Percentiles rank a stretch among this genome's conserved stretches.
phyloP scores from a whole-genome alignment of 2,888 invertebrate genomes.

The Drosophila barbarae region DNA sequence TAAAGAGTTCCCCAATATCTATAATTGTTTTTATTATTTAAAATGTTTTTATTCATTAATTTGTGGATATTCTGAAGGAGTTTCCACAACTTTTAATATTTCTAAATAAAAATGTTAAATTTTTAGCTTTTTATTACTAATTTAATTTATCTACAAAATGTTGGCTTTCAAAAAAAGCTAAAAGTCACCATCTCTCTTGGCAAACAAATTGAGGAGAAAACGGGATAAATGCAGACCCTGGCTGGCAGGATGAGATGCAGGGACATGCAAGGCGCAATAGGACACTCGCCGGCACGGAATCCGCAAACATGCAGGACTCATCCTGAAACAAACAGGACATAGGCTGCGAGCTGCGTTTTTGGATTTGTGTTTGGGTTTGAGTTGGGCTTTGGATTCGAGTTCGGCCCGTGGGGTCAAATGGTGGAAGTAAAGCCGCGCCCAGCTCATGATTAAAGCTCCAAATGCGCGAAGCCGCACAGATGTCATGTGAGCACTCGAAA shows the following conservation, averaged over 20 bases:
- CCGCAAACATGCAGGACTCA: slow-evolving; percentile 30
- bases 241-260: slow-evolving; percentile 13
- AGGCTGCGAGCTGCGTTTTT: slow-evolving; percentile 10
- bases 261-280: slow-evolving; percentile 26
- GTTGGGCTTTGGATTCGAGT: slow-evolving; percentile 24
- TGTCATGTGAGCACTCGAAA: not conserved
- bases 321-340: slow-evolving; percentile 25
- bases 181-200: not conserved
- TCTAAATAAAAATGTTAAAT: not conserved
- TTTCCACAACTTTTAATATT: not conserved
- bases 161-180: not conserved
- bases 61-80: not conserved
- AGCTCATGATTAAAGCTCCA: slow-evolving; percentile 54
- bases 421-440: slow-evolving; percentile 47
- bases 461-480: slow-evolving; percentile 34
- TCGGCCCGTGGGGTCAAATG: slow-evolving; percentile 38
- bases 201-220: slow-evolving; percentile 2
- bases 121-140: not conserved
- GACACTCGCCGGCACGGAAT: slow-evolving; percentile 28
- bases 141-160: not conserved
- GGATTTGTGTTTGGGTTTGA: slow-evolving; percentile 19
- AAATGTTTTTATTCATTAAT: not conserved
- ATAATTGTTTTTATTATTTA: too few species aligned
- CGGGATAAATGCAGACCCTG: slow-evolving; percentile 14
- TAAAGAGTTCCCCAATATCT: too few species aligned